Conservation (phyloP, 92 coral and sea anemone species). For the Isaurus tuberculatus region DNA sequence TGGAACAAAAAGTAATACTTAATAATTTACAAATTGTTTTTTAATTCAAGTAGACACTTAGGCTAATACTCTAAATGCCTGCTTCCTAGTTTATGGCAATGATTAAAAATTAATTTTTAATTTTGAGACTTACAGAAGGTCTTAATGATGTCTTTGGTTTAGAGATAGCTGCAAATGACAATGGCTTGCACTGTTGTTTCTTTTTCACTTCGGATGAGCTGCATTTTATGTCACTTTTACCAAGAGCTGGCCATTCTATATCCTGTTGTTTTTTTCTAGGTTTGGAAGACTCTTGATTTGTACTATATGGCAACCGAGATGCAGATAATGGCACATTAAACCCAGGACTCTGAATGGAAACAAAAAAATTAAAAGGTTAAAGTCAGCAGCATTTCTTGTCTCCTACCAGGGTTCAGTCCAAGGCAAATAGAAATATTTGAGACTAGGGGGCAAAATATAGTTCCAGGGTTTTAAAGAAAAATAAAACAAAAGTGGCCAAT, state of each 20-base stretch:
- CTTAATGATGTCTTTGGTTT: not conserved
- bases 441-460: too few relatives aligned
- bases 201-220: constrained; percentile 21
- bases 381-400: not conserved
- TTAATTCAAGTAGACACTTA: too few relatives aligned
- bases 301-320: constrained; percentile 4
- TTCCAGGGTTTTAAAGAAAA: too few relatives aligned
- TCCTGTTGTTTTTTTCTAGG: constrained; percentile 7
- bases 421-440: too few relatives aligned
- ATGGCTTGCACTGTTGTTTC: not conserved
- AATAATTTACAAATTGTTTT: too few relatives aligned
- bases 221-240: not conserved
- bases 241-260: constrained; percentile 27
- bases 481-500: too few relatives aligned
- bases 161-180: constrained; percentile 26
- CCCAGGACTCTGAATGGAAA: not conserved
- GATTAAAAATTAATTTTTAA: too few relatives aligned
- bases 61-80: too few relatives aligned
- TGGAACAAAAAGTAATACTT: too few relatives aligned
- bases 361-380: not conserved
- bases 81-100: too few relatives aligned
- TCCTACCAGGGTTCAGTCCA: too few relatives aligned
- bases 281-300: constrained; percentile 1
- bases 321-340: constrained; percentile 12
- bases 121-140: constrained; percentile 16